A percentile compares a stretch with the other conserved stretches of the same genome.
phyloP scores from a whole-genome alignment of 2,113 vertebrate genomes.

The Clarias gariepinus region DNA sequence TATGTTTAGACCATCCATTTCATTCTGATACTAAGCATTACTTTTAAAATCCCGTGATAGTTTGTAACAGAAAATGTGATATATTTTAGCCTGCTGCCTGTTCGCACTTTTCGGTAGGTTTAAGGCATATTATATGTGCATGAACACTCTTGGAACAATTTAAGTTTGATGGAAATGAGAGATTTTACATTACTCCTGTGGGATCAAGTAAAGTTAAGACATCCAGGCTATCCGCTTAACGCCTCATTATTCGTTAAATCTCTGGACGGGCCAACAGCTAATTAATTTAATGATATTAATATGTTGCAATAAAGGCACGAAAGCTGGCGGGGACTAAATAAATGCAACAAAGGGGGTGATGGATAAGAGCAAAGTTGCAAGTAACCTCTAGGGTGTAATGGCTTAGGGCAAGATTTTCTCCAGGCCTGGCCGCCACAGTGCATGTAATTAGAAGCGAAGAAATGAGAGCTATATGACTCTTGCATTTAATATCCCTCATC shows the following conservation, averaged over 20 bases:
- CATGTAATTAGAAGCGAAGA: conserved; percentile 70
- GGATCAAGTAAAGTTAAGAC: conserved; percentile 66
- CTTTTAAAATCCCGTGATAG: background rate
- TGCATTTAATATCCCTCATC: conserved; percentile 62
- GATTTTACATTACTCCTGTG: conserved; percentile 53
- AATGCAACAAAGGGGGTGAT: conserved; percentile 36
- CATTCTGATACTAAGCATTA: background rate
- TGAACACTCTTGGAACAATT: background rate
- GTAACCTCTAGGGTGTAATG: conserved; percentile 62
- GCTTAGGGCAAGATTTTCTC: conserved; percentile 68
- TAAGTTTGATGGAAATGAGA: conserved; percentile 43
- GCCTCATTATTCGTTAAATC: conserved; percentile 65
- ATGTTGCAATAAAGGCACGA: conserved; percentile 53
- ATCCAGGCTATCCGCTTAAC: conserved; percentile 56
- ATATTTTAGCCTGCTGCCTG: background rate
- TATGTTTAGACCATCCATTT: conserved; percentile 2
- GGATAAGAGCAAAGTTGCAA: conserved; percentile 27
- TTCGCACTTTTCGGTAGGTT: background rate
- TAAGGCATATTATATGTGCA: background rate
- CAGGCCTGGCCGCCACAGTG: conserved; percentile 64
- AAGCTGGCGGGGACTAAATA: conserved; percentile 62
- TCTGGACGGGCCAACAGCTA: conserved; percentile 64
- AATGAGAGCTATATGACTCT: conserved; percentile 47
- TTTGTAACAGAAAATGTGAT: conserved; percentile 17
- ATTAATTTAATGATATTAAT: conserved; percentile 71